Base-by-base conservation (phyloP, 2,888 invertebrate species). In the Apamea sordens region DNA sequence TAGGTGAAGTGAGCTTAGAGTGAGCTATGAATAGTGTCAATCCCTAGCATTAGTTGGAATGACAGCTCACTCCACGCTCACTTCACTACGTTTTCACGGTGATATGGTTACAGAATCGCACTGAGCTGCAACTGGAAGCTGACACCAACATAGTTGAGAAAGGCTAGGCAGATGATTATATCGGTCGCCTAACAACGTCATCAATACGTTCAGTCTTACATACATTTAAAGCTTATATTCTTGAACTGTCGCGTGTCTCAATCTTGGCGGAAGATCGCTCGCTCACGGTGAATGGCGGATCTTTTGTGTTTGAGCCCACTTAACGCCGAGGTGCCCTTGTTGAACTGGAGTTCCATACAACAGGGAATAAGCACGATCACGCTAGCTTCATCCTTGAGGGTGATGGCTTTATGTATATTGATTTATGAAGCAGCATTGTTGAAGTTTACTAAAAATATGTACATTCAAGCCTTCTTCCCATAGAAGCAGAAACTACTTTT, bases 241-340 rank as follows among this genome's bases (percentile, higher is more conserved):
- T 32, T 47, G 50, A 70, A 41, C n/a, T 44, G 68, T 77, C 70
- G 77, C 75, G 64, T 86, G 80, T 68, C 85, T 76, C 53, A 80
- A 85, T 85, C 84, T 77, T 11, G 2, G 24, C 6, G 13, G 21
- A 64, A 73, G 47, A 87, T 84, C 84, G 77, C 87, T 28, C 63
- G 24, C 59, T 84, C 72, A 84, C 72, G 50, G 28, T 85, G 87
- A 85, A 53, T 68, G 32, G 53, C 75, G 53, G 36, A 64, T 73
- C 84, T 84, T 77, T 85, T 85, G 84, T 85, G 72, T 73, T 64
- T 28, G 41, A 86, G 80, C 68, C 75, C 73, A 87, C 87, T 86
- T 68, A 53, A n/a, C 5, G n/a, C 50, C 13, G 63, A 50, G 21
- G 73, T 36, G 36, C 71, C 50, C 86, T 83, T 85, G 67, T 78